A percentile compares a stretch with the other conserved stretches of the same genome.
These are phyloP conservation scores for Prunella himalayana DNA, from an alignment of 2,113 vertebrate species.

Conservation along the genomic window DNA sequence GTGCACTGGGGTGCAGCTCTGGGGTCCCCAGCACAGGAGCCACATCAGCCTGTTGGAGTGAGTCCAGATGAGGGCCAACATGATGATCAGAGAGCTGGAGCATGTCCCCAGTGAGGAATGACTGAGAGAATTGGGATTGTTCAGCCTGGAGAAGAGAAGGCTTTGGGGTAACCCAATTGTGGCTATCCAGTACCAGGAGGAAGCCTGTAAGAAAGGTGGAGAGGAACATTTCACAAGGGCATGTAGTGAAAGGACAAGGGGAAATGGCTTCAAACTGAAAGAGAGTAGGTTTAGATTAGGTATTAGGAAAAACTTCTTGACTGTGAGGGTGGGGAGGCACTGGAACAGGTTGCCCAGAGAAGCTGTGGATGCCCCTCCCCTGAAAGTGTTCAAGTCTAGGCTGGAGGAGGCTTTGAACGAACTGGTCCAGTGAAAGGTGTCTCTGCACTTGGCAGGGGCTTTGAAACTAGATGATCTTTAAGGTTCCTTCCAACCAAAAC, in stretches of 20 bases:
- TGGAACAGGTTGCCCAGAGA: background rate
- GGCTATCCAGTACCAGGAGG: background rate
- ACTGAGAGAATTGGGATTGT: background rate
- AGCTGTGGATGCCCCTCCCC: too few species aligned
- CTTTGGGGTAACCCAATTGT: background rate
- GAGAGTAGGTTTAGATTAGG: background rate
- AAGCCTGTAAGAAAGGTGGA: background rate
- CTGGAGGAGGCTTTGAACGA: background rate
- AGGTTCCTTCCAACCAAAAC: background rate
- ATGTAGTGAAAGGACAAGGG: background rate
- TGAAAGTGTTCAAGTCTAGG: background rate
- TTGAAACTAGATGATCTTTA: background rate
- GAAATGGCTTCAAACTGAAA: background rate
- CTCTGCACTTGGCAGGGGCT: background rate
- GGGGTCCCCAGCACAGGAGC: background rate
- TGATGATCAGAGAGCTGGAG: background rate
- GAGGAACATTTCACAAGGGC: background rate
- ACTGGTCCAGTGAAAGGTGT: background rate
- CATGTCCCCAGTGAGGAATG: background rate
- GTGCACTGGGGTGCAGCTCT: background rate
- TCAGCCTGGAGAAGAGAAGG: background rate
- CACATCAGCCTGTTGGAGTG: accelerated
- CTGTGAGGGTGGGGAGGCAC: background rate
- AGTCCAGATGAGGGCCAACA: background rate
- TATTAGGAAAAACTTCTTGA: background rate